These are phyloP conservation scores for Mormyrus hasselquistii DNA, from an alignment of 2,797 vertebrate genomes.

Conservation along the genomic window DNA sequence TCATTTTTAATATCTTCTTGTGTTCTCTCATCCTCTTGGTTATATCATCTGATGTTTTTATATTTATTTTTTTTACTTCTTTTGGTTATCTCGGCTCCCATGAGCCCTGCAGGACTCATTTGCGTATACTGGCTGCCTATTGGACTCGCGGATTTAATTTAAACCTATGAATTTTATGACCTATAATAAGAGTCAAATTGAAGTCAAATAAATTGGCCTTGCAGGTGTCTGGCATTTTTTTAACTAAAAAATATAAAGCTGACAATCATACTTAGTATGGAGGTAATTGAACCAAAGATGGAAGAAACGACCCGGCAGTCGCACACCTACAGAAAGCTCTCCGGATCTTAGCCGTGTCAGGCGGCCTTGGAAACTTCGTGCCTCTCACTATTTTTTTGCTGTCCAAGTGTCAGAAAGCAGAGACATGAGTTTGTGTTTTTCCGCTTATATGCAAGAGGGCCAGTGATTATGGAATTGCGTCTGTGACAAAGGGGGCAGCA, in stretches of 20 bases:
- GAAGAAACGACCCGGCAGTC: neutral
- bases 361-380: neutral
- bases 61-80: neutral
- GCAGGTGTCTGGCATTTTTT: conserved; percentile 10
- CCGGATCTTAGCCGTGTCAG: neutral
- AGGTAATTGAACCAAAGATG: neutral
- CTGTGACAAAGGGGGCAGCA: neutral
- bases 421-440: neutral
- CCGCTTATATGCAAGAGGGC: neutral
- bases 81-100: conserved; percentile 7
- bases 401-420: neutral
- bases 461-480: neutral
- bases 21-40: conserved; percentile 7
- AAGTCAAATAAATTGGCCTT: conserved; percentile 19
- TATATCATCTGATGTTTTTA: conserved; percentile 9
- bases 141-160: conserved; percentile 15
- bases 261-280: conserved; percentile 5
- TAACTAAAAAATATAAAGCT: conserved; percentile 4
- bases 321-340: neutral
- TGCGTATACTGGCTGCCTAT: neutral
- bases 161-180: conserved; percentile 22
- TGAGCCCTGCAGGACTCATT: conserved; percentile 18
- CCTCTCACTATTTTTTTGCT: neutral
- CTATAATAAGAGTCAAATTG: conserved; percentile 17
- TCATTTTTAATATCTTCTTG: conserved; percentile 5